Conservation (phyloP, 2,113 vertebrate genomes). For the Hemiprocne comata region DNA sequence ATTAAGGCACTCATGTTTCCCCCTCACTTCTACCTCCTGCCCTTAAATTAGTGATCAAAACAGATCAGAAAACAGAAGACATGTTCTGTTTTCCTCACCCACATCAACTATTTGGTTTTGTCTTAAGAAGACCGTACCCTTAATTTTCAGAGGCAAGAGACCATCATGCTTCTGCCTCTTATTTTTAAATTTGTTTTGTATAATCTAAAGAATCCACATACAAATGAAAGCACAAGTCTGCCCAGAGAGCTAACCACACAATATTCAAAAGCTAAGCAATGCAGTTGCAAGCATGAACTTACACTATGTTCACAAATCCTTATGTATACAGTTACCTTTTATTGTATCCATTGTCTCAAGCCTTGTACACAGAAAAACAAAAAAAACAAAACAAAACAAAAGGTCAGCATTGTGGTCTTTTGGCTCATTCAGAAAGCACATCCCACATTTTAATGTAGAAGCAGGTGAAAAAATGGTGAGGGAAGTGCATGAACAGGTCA, state of each 20-base stretch:
- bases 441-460: neutral
- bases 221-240: neutral
- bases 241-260: neutral
- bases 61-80: neutral
- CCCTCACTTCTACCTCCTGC: neutral
- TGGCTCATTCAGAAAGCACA: neutral
- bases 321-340: neutral
- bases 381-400: too few relatives aligned
- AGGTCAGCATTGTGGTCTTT: neutral
- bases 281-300: neutral
- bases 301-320: neutral
- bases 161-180: neutral
- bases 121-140: neutral
- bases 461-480: neutral
- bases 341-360: neutral
- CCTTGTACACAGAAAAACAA: neutral
- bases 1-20: neutral
- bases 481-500: neutral
- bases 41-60: neutral
- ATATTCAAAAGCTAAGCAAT: neutral
- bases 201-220: neutral
- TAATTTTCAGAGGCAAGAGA: neutral
- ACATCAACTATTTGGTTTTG: neutral
- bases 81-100: neutral
- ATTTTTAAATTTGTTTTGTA: neutral